A percentile compares a stretch with the other conserved stretches of the same genome.
Conservation (phyloP, 2,888 invertebrate genomes). For the Aphidoletes aphidimyza region DNA sequence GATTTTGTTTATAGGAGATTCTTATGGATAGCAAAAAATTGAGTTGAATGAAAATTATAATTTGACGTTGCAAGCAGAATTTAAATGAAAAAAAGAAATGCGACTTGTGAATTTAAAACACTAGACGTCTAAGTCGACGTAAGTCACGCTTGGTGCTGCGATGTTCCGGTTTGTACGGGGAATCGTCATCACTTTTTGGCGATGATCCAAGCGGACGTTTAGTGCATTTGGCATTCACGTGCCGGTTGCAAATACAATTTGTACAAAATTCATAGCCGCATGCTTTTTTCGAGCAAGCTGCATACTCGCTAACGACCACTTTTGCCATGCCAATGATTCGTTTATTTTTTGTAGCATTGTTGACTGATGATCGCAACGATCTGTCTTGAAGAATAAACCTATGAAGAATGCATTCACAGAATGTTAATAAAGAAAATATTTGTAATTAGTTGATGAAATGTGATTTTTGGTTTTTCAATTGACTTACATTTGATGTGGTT, state of each 20-base stretch:
- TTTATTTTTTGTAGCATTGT: neutral
- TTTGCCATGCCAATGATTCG: neutral
- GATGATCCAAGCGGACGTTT: neutral
- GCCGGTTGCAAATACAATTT: neutral
- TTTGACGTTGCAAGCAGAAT: too few relatives aligned
- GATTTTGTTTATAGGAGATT: too few relatives aligned
- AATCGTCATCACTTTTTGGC: slow-evolving; percentile 20
- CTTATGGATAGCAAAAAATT: too few relatives aligned
- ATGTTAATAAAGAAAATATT: too few relatives aligned
- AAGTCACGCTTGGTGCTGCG: neutral
- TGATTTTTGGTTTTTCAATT: too few relatives aligned
- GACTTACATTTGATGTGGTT: neutral
- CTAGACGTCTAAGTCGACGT: neutral
- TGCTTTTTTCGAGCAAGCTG: neutral
- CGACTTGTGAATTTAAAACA: neutral
- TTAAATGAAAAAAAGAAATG: neutral
- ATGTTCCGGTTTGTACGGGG: neutral
- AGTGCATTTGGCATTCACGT: neutral
- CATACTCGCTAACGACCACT: slow-evolving; percentile 6
- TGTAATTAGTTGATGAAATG: too few relatives aligned
- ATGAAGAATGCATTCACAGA: too few relatives aligned
- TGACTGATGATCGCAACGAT: neutral
- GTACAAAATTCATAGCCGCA: slow-evolving; percentile 47
- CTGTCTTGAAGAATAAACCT: neutral
- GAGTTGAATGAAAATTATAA: too few relatives aligned